These are phyloP conservation scores for Actenoides hombroni DNA, from an alignment of 2,113 vertebrate species.

Conservation along the genomic window DNA sequence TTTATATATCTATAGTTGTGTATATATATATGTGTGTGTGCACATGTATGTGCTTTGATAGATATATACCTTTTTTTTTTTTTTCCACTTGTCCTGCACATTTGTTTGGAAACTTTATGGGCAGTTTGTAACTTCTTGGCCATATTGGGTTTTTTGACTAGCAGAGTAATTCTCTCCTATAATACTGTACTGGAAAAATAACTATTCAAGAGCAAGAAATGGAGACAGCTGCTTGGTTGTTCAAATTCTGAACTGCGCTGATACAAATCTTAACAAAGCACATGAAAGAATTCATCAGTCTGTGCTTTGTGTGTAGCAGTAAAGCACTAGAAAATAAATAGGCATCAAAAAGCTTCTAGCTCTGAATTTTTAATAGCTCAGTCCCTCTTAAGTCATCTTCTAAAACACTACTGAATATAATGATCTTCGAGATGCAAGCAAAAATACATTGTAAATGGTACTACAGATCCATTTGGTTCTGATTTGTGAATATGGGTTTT, in stretches of 20 bases:
- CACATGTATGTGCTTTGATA: neutral
- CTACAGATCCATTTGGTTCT: neutral
- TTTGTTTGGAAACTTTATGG: neutral
- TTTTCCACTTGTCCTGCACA: neutral
- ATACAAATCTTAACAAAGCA: neutral
- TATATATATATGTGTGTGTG: neutral
- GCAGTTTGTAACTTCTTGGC: neutral
- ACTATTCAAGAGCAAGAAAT: neutral
- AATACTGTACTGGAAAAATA: neutral
- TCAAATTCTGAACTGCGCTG: conserved; percentile 15
- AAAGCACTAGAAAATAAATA: conserved; percentile 9
- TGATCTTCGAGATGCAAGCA: neutral
- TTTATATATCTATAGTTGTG: neutral
- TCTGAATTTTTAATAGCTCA: neutral
- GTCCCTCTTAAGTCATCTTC: neutral
- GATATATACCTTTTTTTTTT: neutral
- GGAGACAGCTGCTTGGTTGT: neutral
- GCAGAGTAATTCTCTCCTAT: neutral
- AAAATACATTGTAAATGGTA: neutral
- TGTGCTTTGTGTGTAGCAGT: neutral
- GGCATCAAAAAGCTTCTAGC: neutral
- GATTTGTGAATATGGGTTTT: neutral
- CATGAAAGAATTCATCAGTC: neutral
- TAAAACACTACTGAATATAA: neutral
- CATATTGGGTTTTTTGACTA: neutral